These are phyloP conservation scores for Hirundichthys speculiger DNA, from an alignment of 2,113 vertebrate species.

Conservation along the genomic window DNA sequence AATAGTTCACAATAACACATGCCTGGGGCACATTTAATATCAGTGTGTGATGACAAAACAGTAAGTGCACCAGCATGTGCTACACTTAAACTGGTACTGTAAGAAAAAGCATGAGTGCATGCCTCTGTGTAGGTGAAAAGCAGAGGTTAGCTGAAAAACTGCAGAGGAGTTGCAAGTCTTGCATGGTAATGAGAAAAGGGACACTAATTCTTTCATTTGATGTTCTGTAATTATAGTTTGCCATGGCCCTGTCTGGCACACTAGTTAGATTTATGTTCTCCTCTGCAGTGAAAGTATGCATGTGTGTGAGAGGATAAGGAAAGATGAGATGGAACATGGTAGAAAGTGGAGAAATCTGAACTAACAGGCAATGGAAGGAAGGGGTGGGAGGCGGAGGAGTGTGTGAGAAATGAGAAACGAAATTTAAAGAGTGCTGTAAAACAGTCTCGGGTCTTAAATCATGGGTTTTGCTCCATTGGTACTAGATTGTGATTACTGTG, in stretches of 20 bases:
- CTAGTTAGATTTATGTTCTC: slow-evolving; percentile 72
- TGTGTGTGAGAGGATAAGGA: slow-evolving; percentile 23
- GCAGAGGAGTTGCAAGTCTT: slow-evolving; percentile 60
- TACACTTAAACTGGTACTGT: slow-evolving; percentile 1
- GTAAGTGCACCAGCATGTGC: slow-evolving; percentile 2
- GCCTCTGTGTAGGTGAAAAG: slow-evolving; percentile 37
- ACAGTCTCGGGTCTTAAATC: slow-evolving; percentile 67
- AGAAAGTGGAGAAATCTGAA: slow-evolving; percentile 30
- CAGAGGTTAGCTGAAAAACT: slow-evolving; percentile 53
- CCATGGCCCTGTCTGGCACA: slow-evolving; percentile 50
- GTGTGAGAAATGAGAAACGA: slow-evolving; percentile 47
- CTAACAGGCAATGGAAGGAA: slow-evolving; percentile 25
- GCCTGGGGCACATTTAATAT: neutral
- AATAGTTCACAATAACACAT: neutral
- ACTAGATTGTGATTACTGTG: slow-evolving; percentile 64
- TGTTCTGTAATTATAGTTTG: slow-evolving; percentile 78
- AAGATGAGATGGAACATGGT: slow-evolving; percentile 32
- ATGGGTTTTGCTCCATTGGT: slow-evolving; percentile 53
- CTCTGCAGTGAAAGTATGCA: slow-evolving; percentile 22
- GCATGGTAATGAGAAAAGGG: slow-evolving; percentile 72
- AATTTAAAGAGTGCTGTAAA: slow-evolving; percentile 71
- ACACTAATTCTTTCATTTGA: slow-evolving; percentile 81
- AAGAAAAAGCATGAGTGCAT: slow-evolving; percentile 1
- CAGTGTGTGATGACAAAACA: neutral
- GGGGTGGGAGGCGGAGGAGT: slow-evolving; percentile 31